A percentile compares a stretch with the other conserved stretches of the same genome.
phyloP scores from a whole-genome alignment of 2,888 invertebrate species.

The Ochropleura plecta region DNA sequence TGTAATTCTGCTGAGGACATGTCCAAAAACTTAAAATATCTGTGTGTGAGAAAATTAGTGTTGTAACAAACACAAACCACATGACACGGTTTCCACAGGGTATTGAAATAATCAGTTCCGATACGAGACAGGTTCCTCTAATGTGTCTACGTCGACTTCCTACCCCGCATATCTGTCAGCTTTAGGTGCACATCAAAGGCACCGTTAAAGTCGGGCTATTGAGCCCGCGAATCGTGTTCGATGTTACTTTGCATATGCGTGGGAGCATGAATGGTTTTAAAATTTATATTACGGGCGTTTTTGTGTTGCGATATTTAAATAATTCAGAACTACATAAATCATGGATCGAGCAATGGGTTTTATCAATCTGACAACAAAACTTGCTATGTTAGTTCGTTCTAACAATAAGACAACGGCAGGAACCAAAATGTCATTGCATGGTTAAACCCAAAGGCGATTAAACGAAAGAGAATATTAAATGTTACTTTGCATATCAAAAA shows the following conservation, averaged over 20 bases:
- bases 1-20: not conserved
- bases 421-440: not conserved
- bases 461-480: constrained; percentile 35
- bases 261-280: constrained; percentile 17
- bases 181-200: constrained; percentile 76
- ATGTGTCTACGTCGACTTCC: constrained; percentile 69
- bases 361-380: not conserved
- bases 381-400: not conserved
- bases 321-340: constrained; percentile 1
- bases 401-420: not conserved
- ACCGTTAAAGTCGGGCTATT: constrained; percentile 73
- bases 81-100: constrained; percentile 55
- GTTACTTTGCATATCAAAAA: constrained; percentile 44
- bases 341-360: not conserved
- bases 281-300: constrained; percentile 11
- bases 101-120: constrained; percentile 61
- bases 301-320: not conserved
- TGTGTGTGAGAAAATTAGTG: constrained; percentile 19
- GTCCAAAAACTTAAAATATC: not conserved
- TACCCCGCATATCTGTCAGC: constrained; percentile 74
- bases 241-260: constrained; percentile 35
- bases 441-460: not conserved
- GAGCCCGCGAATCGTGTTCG: constrained; percentile 55
- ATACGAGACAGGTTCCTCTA: constrained; percentile 60
- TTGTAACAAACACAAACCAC: constrained; percentile 6